Base-by-base conservation (phyloP, 64 coral and sea anemone species). In the Trachythela sp. region DNA sequence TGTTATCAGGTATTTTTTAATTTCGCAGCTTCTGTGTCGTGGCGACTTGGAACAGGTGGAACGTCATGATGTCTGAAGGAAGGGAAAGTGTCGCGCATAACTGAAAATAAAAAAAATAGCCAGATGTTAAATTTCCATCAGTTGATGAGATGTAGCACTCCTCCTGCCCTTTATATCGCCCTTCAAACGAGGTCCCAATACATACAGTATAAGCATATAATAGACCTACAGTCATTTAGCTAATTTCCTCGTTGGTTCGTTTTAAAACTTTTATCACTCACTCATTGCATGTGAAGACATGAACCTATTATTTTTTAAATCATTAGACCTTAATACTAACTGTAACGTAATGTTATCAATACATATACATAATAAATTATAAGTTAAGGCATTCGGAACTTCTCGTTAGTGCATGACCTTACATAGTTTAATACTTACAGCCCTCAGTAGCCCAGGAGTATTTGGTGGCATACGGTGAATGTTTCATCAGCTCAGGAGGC, bases 21-120 rank as follows among this genome's bases (percentile, higher is more conserved):
- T 72, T 72, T 72, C 29, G 33, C 10, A 34, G 2, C 75, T 17
- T 80, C 75, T 37, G 75, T 36, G 2, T 80, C 75, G 35, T 18
- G 9, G 2, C 37, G 37, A 36, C 75, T 80, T 37, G 30, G 75
- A 8, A 80, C 75, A 8, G 75, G 27, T 80, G 75, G 75, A 0
- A 80, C 75, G 30, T 80, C 75, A 39, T 80, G 75, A 30, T 80
- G 75, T 35, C 75, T 80, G 37, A 80, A 80, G 15, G 75, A 35
- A 37, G 75, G 75, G 34, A 36, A 80, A 4, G 15, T 80, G 75
- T 80, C 75, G 17, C 75, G 75, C 37, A 37, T 80, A 38, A 80
- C 75, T 80, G 37, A 39, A 80, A 80, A 80, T 26, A 70, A 15
- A 80, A 80, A 80, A 80, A 15, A 80, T 17, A 34, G 15, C 17